These are phyloP conservation scores for Cotesia vestalis DNA, from an alignment of 1,140 invertebrate genomes.

Conservation along the genomic window DNA sequence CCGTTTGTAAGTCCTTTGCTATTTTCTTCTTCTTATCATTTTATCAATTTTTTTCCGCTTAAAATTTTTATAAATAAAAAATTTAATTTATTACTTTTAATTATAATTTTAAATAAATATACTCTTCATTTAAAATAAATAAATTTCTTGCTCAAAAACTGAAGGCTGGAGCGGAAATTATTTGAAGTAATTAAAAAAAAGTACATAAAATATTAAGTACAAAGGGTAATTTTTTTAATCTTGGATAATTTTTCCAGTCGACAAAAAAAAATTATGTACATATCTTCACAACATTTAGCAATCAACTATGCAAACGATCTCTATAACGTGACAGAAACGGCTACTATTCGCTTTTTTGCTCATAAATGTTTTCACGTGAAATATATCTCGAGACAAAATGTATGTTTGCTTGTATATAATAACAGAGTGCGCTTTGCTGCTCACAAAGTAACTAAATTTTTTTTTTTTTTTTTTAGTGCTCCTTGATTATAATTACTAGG, in stretches of 20 bases:
- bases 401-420: slow-evolving; percentile 7
- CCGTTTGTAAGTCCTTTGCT: slow-evolving; percentile 54
- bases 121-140: no score
- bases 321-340: slow-evolving; percentile 45
- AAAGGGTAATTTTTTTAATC: slow-evolving; percentile 1
- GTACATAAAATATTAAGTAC: background rate
- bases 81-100: background rate
- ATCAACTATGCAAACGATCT: slow-evolving; percentile 57
- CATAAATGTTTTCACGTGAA: slow-evolving; percentile 48
- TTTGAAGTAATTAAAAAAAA: no score
- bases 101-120: no score
- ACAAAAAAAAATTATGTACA: background rate
- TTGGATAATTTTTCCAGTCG: slow-evolving; percentile 7
- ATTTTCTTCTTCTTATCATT: slow-evolving; percentile 33
- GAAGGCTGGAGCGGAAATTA: background rate
- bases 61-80: background rate
- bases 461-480: no score
- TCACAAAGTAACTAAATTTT: background rate
- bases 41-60: background rate
- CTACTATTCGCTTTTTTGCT: slow-evolving; percentile 46
- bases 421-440: slow-evolving; percentile 5
- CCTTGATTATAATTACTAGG: no score
- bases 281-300: slow-evolving; percentile 41
- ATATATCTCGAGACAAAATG: slow-evolving; percentile 12
- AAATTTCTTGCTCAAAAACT: background rate